These are phyloP conservation scores for human (Homo sapiens) DNA, from an alignment of 2,113 vertebrate species.

Conservation along the genomic window DNA sequence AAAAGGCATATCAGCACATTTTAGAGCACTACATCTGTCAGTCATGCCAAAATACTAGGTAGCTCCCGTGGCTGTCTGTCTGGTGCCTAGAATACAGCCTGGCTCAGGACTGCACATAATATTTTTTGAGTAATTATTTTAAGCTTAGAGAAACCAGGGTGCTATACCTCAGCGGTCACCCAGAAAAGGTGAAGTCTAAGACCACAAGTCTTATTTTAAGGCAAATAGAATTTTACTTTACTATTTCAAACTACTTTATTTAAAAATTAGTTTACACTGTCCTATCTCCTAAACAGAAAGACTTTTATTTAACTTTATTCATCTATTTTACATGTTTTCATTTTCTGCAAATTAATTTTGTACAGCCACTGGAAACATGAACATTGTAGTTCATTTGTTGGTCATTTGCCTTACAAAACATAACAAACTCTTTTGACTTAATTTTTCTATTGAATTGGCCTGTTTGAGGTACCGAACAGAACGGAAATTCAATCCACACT, in stretches of 20 bases:
- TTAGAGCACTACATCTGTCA: not conserved
- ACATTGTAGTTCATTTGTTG: not conserved
- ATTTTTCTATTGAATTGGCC: not conserved
- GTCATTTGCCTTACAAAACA: not conserved
- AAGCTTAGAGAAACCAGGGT: not conserved
- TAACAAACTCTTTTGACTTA: not conserved
- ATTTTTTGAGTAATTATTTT: not conserved
- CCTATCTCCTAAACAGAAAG: not conserved
- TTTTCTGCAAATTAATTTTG: conserved; percentile 17
- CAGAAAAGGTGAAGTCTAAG: not conserved
- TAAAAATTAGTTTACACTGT: not conserved
- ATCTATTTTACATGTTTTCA: not conserved
- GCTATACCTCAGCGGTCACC: not conserved
- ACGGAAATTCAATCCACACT: not conserved
- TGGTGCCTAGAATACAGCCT: not conserved
- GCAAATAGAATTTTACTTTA: not conserved
- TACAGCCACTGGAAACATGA: not conserved
- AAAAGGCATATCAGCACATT: not conserved
- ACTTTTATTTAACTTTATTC: not conserved
- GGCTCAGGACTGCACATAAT: not conserved
- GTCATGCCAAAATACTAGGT: not conserved
- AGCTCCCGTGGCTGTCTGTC: not conserved
- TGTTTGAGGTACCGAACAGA: not conserved
- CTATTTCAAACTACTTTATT: not conserved
- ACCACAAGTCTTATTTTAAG: not conserved